A percentile compares a stretch with the other conserved stretches of the same genome.
phyloP scores from a whole-genome alignment of 2,113 vertebrate species.

The Noturus placidus region DNA sequence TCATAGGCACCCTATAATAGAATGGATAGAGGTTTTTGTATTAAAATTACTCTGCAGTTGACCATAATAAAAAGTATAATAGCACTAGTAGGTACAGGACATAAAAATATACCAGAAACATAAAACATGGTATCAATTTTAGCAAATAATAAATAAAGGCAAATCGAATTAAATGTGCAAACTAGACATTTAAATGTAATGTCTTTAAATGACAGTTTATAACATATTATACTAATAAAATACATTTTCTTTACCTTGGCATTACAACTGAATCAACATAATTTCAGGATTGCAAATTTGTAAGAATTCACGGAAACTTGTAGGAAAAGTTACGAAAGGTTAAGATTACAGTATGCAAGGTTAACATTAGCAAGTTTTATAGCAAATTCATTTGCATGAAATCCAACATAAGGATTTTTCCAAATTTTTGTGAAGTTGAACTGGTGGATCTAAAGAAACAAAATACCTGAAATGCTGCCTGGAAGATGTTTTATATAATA shows the following conservation, averaged over 20 bases:
- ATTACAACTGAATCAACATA: background rate
- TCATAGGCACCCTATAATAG: background rate
- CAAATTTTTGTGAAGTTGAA: background rate
- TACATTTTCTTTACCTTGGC: background rate
- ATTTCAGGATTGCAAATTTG: background rate
- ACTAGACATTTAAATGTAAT: background rate
- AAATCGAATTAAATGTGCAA: background rate
- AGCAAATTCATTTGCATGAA: background rate
- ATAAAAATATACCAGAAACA: background rate
- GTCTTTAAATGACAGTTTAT: background rate
- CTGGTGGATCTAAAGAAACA: background rate
- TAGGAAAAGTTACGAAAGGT: background rate
- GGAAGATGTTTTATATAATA: background rate
- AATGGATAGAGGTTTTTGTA: no score
- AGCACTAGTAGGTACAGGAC: background rate
- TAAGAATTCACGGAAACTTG: background rate
- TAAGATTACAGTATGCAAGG: background rate
- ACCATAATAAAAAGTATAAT: background rate
- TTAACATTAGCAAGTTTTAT: background rate
- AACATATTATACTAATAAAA: background rate
- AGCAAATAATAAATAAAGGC: background rate
- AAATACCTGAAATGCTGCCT: background rate
- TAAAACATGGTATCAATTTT: background rate
- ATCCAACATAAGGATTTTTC: constrained; percentile 8
- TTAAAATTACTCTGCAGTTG: background rate